Percentiles rank a stretch among this genome's conserved stretches.
phyloP scores from a whole-genome alignment of 2,113 vertebrate species.

The Lepus europaeus region DNA sequence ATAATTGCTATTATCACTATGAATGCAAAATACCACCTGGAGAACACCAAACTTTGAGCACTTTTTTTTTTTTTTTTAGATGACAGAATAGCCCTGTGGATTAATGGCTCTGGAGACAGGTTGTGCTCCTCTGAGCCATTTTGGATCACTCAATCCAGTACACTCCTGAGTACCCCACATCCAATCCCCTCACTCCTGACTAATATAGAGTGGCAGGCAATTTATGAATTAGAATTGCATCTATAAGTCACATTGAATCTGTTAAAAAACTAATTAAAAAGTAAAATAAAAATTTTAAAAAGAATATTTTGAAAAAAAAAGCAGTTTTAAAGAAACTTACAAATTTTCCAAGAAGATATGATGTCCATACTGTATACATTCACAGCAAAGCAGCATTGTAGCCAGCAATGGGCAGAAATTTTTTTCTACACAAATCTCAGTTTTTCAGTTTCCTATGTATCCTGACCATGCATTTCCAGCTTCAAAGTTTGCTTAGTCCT shows the following conservation, averaged over 20 bases:
- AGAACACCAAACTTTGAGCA: constrained; percentile 18
- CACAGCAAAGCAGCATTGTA: neutral
- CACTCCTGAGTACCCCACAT: neutral
- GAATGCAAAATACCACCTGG: neutral
- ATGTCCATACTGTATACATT: neutral
- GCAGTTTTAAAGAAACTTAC: constrained; percentile 24
- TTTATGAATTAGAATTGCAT: neutral
- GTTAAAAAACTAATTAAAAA: no score
- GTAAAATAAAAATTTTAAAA: no score
- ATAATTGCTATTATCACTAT: constrained; percentile 58
- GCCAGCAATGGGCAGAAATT: neutral
- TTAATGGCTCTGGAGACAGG: neutral
- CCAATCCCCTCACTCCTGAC: neutral
- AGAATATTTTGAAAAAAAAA: neutral
- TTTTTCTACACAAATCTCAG: neutral
- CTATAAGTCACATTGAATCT: no score
- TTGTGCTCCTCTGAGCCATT: neutral
- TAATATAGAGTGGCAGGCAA: neutral
- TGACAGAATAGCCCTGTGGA: constrained; percentile 10
- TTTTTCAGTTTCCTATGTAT: neutral
- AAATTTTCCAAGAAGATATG: neutral
- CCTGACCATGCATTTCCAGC: neutral
- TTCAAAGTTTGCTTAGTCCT: neutral
- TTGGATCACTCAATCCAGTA: neutral
- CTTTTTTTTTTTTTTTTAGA: constrained; percentile 42